Evolutionary conservation across 2,888 invertebrate genomes (phyloP).

Genomic region (Carterocephalus palaemon): DNA sequence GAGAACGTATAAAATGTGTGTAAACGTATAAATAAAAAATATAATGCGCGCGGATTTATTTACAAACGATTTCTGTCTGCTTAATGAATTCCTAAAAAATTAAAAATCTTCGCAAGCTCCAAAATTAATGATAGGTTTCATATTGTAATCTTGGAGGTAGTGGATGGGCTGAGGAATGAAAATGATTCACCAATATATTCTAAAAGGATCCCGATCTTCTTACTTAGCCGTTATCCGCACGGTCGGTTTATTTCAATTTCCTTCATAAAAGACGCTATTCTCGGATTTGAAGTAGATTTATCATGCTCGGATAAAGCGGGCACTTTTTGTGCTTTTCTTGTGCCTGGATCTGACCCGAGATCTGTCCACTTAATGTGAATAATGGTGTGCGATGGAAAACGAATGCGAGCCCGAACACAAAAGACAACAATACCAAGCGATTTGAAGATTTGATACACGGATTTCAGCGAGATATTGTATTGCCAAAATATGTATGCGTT

Average conservation of each 20-base stretch:
- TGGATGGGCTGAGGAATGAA: slow-evolving; percentile 64
- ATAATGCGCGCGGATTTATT: no score
- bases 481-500: slow-evolving; percentile 35
- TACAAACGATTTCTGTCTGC: neutral
- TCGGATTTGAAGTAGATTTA: slow-evolving; percentile 80
- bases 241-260: slow-evolving; percentile 80
- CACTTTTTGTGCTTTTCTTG: slow-evolving; percentile 79
- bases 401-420: slow-evolving; percentile 74
- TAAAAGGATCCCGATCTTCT: slow-evolving; percentile 75
- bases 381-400: slow-evolving; percentile 79
- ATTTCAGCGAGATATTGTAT: slow-evolving; percentile 62
- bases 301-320: slow-evolving; percentile 79
- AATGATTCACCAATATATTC: slow-evolving; percentile 76
- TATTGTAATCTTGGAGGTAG: slow-evolving; percentile 16
- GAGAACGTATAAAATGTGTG: no score
- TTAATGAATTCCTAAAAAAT: slow-evolving; percentile 8
- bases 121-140: slow-evolving; percentile 23
- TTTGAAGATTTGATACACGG: slow-evolving; percentile 76
- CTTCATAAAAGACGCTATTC: slow-evolving; percentile 80
- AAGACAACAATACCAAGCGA: slow-evolving; percentile 77
- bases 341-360: slow-evolving; percentile 79
- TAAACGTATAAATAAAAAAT: no score
- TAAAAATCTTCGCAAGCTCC: slow-evolving; percentile 4
- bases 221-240: slow-evolving; percentile 79
- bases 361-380: slow-evolving; percentile 80